Conservation (phyloP, 2,113 vertebrate genomes). For the Sinocyclocheilus grahami region DNA sequence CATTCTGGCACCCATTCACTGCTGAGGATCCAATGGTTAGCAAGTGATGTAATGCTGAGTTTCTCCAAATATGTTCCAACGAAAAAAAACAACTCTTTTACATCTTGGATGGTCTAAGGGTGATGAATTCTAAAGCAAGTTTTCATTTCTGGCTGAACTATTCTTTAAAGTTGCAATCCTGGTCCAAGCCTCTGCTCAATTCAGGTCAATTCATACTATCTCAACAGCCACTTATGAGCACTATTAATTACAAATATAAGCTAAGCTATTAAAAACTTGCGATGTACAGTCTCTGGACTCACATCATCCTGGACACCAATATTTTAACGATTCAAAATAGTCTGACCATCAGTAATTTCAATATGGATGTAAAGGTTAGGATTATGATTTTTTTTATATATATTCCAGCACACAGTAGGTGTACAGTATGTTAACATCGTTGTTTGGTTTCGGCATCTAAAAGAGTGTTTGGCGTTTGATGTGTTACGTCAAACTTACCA, state of each 20-base stretch:
- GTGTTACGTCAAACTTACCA: not conserved
- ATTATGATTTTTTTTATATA: too few relatives aligned
- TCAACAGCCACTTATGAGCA: too few relatives aligned
- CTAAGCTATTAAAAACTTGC: too few relatives aligned
- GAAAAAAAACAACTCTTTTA: not conserved
- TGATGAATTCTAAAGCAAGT: not conserved
- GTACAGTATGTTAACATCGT: too few relatives aligned
- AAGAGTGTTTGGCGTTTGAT: not conserved
- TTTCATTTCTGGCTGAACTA: not conserved
- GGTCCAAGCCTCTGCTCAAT: too few relatives aligned
- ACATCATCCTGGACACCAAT: not conserved
- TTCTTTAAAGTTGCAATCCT: too few relatives aligned
- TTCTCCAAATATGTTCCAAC: not conserved
- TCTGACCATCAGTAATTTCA: too few relatives aligned
- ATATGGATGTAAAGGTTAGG: too few relatives aligned
- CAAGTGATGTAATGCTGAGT: not conserved
- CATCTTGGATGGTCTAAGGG: not conserved
- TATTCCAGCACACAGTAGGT: too few relatives aligned
- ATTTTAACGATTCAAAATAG: not conserved
- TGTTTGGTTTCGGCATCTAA: not conserved
- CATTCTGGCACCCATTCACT: not conserved
- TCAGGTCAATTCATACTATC: too few relatives aligned
- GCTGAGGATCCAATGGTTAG: not conserved
- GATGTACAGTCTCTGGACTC: not conserved
- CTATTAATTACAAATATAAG: too few relatives aligned